Base-by-base conservation (phyloP, 2,797 vertebrate species). In the Pseudochirops corinnae region DNA sequence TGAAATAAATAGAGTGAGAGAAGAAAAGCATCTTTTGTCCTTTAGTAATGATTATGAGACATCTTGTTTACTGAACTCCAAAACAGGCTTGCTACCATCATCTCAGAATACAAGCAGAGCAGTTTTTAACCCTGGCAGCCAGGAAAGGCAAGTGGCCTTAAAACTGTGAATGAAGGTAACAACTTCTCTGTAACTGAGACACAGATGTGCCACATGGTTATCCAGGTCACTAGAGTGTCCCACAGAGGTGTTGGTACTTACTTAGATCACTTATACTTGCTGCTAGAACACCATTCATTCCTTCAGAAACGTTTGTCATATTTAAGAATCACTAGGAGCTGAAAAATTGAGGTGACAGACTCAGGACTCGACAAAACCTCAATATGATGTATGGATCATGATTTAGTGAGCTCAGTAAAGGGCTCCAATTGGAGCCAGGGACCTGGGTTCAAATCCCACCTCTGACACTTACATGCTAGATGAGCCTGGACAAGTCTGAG, bases 1-100 rank as follows among this genome's bases (percentile, higher is more conserved):
- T 82, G 74, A 82, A 82, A 82, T 82, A 82, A 82, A 82, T 82
- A 82, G 74, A 82, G 74, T 82, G 39, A 82, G 74, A 82, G 74
- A 82, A 82, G 74, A 82, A 82, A 82, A 46, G 74, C 74, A 82
- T 82, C 74, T 82, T 46, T 82, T 46, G 74, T 82, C 74, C 74
- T 82, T 46, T 82, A 82, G 74, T 82, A 82, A 82, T 46, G 74
- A 82, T 82, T 82, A 82, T 82, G 39, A 82, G 74, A 39, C 21
- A 10, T 82, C 39, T 82, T 82, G 74, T 82, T 82, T 82, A 82
- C 74, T 46, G 39, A 82, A 82, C 74, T 46, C 74, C 74, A 46
- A 82, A 82, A 82, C 39, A 82, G 6, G 18, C 39, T 46, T 46
- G 74, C 74, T n/a, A 46, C 74, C 74, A 46, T 18, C 24, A 21